Evolutionary conservation across 2,888 invertebrate species (phyloP).

Genomic region (Yponomeuta sedellus): DNA sequence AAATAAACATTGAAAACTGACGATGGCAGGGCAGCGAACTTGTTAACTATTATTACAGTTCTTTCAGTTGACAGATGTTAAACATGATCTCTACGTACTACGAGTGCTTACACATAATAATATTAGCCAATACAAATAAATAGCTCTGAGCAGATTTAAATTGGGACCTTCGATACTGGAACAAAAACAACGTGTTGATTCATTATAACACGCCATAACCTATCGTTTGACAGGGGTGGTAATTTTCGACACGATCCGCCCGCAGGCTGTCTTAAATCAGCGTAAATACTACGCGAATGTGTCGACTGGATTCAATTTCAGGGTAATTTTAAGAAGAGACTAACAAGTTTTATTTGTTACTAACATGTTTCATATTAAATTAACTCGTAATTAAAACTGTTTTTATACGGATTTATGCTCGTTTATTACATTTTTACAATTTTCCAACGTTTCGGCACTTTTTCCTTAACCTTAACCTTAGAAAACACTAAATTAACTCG

Average conservation of each 20-base stretch:
- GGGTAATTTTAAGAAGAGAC: constrained; percentile 24
- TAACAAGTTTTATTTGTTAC: constrained; percentile 21
- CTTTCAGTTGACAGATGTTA: constrained; percentile 6
- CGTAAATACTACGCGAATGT: constrained; percentile 16
- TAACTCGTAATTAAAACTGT: too few species aligned
- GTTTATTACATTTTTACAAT: too few species aligned
- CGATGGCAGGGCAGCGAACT: constrained; percentile 11
- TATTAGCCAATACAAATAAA: neutral
- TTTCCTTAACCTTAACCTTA: too few species aligned
- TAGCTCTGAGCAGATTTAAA: neutral
- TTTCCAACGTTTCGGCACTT: too few species aligned
- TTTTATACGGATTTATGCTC: too few species aligned
- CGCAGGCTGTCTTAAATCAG: constrained; percentile 23
- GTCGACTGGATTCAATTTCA: constrained; percentile 21
- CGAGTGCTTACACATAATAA: neutral
- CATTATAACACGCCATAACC: constrained; percentile 15
- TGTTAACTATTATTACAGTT: constrained; percentile 1
- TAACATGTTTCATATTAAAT: constrained; percentile 9
- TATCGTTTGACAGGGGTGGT: constrained; percentile 19
- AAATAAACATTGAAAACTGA: neutral
- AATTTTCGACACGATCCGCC: constrained; percentile 34
- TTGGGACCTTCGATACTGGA: neutral
- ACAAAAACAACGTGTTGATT: constrained; percentile 12
- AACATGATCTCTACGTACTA: neutral
- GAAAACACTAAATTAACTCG: too few species aligned